Conservation (phyloP, 2,113 vertebrate genomes). For the Corythornis vintsioides region DNA sequence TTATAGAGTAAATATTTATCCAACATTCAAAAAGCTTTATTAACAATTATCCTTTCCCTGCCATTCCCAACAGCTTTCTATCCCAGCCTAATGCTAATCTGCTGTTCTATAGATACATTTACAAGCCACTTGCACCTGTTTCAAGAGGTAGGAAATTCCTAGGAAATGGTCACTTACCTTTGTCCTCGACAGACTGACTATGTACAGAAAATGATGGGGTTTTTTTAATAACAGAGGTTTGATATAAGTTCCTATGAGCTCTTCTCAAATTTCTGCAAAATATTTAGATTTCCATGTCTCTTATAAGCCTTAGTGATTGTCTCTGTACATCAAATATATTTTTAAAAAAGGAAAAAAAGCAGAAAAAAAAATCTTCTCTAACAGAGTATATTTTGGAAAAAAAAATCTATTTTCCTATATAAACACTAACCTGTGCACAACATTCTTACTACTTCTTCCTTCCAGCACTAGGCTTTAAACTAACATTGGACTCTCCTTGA, state of each 20-base stretch:
- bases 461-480: constrained; percentile 3
- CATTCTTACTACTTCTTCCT: not conserved
- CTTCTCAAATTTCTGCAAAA: not conserved
- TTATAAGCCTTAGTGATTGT: not conserved
- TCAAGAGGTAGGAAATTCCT: not conserved
- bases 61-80: not conserved
- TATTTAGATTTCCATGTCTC: not conserved
- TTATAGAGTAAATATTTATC: not conserved
- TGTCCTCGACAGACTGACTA: not conserved
- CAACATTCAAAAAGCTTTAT: not conserved
- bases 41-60: not conserved
- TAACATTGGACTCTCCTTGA: constrained; percentile 25
- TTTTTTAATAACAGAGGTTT: not conserved
- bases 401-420: not conserved
- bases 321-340: not conserved
- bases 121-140: not conserved
- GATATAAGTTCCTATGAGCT: not conserved
- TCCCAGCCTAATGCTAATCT: not conserved
- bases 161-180: not conserved
- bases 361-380: not conserved
- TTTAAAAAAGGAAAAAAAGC: not conserved
- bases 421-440: not conserved
- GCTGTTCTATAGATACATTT: not conserved
- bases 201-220: not conserved
- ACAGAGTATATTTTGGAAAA: not conserved